phyloP scores from a whole-genome alignment of 2,888 invertebrate genomes.

The Acrobasis repandana region DNA sequence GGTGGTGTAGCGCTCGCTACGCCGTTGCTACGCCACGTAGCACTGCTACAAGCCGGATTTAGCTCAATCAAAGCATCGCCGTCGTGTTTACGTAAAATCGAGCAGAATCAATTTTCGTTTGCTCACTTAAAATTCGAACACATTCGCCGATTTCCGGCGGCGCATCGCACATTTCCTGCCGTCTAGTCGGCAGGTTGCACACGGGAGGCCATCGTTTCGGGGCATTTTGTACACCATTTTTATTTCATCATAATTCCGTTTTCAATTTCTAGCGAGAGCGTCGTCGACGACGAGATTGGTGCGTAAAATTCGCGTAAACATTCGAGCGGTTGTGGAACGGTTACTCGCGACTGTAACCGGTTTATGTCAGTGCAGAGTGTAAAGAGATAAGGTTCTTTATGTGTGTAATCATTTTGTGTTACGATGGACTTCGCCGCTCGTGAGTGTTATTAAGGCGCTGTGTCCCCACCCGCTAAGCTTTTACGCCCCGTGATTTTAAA shows the following conservation, averaged over 20 bases:
- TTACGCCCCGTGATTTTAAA: slow-evolving; percentile 52
- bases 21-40: slow-evolving; percentile 9
- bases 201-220: slow-evolving; percentile 34
- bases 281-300: slow-evolving; percentile 66
- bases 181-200: slow-evolving; percentile 46
- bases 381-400: slow-evolving; percentile 79
- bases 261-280: slow-evolving; percentile 71
- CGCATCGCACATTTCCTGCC: slow-evolving; percentile 60
- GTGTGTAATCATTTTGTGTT: slow-evolving; percentile 78
- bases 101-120: slow-evolving; percentile 59
- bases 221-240: slow-evolving; percentile 57
- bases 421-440: slow-evolving; percentile 65
- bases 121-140: slow-evolving; percentile 65
- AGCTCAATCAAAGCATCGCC: slow-evolving; percentile 27
- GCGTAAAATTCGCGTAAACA: slow-evolving; percentile 79
- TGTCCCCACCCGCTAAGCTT: slow-evolving; percentile 46
- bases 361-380: slow-evolving; percentile 73
- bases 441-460: slow-evolving; percentile 68
- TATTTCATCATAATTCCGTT: slow-evolving; percentile 75
- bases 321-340: slow-evolving; percentile 70
- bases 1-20: slow-evolving; percentile 10
- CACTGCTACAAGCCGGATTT: slow-evolving; percentile 21
- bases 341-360: slow-evolving; percentile 71
- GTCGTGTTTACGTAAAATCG: slow-evolving; percentile 54
- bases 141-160: slow-evolving; percentile 62